Evolutionary conservation across 2,888 invertebrate species (phyloP), one percentile per base, ranked within the genome.

Genomic region (Thelaira solivaga): DNA sequence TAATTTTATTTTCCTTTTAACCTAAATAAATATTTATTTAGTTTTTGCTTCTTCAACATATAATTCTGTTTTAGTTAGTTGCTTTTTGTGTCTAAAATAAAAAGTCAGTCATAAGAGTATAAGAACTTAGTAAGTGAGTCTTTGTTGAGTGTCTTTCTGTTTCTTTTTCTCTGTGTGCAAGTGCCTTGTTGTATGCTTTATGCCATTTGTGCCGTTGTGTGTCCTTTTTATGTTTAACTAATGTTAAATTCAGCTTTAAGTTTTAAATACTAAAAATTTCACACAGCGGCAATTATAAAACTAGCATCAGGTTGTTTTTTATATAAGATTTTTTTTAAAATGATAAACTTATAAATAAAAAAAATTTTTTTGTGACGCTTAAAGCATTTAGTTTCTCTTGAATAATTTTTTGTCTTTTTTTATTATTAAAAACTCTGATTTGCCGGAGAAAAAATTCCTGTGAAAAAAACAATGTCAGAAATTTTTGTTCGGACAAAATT

Each of bases 1-100:
- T 74, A 74, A 74, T 61, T 74, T 74, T 31, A 36, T 53, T 67
- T 53, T 74, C 24, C 45, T 53, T 74, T 74, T 61, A 61, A 36
- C 73, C 73, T 53, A 74, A 74, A 74, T 67, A 74, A 59, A 73
- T 26, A 73, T 73, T 71, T 41, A 36, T 43, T 72, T 68, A 18
- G 2, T 26, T 6, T 31, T 6, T 57, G 22, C 61, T 69, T 53
- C 16, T n/a, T n/a, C 24, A 68, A 57, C 10, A 57, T 68, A 57
- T 29, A n/a, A 57, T 18, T 71, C 43, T 43, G 2, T 51, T 59
- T 39, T 20, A 7, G 2, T 29, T 31, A 4, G 10, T 22, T 2
- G n/a, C 13, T 22, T 20, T 26, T 18, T 36, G 0, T 8, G 8
- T n/a, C 4, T 20, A 16, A 47, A 7, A 20, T 7, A 36, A 64